Evolutionary conservation across 2,797 vertebrate genomes (phyloP).

Genomic region (Harpia harpyja): DNA sequence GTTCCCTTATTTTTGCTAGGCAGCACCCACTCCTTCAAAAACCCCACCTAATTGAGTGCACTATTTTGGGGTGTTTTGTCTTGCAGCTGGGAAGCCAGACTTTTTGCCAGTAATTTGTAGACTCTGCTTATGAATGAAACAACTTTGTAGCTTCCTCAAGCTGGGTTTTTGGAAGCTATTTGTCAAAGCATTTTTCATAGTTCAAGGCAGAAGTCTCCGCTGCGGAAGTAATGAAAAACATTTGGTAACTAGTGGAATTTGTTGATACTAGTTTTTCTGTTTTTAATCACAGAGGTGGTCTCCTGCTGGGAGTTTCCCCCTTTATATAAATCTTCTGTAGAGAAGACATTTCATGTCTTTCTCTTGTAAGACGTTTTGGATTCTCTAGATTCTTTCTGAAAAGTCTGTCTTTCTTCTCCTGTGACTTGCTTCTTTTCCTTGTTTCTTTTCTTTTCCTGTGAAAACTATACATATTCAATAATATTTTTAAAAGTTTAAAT

Average conservation of each 20-base stretch:
- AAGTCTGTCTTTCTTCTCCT: neutral
- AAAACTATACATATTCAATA: neutral
- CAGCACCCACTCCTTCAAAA: slow-evolving; percentile 50
- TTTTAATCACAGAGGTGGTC: slow-evolving; percentile 57
- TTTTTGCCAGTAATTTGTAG: slow-evolving; percentile 49
- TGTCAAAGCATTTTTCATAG: slow-evolving; percentile 46
- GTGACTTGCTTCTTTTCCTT: neutral
- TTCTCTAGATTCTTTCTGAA: slow-evolving; percentile 27
- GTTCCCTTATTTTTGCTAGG: slow-evolving; percentile 46
- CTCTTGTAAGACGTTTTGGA: neutral
- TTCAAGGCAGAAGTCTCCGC: slow-evolving; percentile 41
- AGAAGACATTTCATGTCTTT: neutral
- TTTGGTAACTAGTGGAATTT: slow-evolving; percentile 46
- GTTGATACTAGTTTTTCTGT: slow-evolving; percentile 43
- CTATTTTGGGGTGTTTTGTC: slow-evolving; percentile 62
- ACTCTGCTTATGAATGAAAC: slow-evolving; percentile 38
- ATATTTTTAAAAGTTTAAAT: neutral
- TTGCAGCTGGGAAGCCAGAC: slow-evolving; percentile 56
- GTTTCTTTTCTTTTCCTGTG: neutral
- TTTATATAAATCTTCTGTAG: slow-evolving; percentile 26
- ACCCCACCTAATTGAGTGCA: slow-evolving; percentile 21
- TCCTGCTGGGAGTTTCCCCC: slow-evolving; percentile 41
- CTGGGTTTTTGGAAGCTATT: slow-evolving; percentile 50
- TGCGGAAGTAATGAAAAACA: slow-evolving; percentile 52
- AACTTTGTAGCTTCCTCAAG: slow-evolving; percentile 50